Conservation (phyloP, 2,888 invertebrate species). For the Orthonychiurus folsomi region DNA sequence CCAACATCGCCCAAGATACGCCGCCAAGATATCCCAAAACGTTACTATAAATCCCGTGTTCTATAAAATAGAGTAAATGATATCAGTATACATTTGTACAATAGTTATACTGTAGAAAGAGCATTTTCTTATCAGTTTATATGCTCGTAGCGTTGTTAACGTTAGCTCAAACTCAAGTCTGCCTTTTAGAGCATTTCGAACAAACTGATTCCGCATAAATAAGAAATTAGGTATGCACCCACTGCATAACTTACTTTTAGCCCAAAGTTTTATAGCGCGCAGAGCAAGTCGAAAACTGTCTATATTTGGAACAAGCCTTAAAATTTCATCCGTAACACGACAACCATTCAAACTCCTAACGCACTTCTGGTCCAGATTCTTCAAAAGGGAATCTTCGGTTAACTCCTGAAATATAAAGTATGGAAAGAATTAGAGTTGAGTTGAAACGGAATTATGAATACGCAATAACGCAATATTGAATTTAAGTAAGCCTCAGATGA, state of each 20-base stretch:
- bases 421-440: background rate
- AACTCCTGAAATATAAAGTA: slow-evolving; percentile 57
- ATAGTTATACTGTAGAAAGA: too few species aligned
- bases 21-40: slow-evolving; percentile 95
- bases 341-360: slow-evolving; percentile 96
- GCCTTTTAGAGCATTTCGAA: too few species aligned
- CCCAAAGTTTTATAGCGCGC: slow-evolving; percentile 94
- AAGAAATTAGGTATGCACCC: too few species aligned
- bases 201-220: too few species aligned
- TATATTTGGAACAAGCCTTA: slow-evolving; percentile 87
- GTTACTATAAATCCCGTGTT: slow-evolving; percentile 96
- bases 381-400: slow-evolving; percentile 78
- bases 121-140: background rate
- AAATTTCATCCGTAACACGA: slow-evolving; percentile 95
- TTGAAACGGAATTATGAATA: too few species aligned
- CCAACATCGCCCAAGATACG: slow-evolving; percentile 99
- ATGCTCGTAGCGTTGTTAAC: background rate
- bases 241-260: slow-evolving; percentile 86
- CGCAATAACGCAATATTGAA: too few species aligned
- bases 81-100: too few species aligned
- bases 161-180: slow-evolving; percentile 8
- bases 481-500: too few species aligned
- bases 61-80: slow-evolving; percentile 48
- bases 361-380: slow-evolving; percentile 91
- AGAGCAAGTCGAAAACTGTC: slow-evolving; percentile 88